These are phyloP conservation scores for Dicyrtoma fusca DNA, from an alignment of 2,888 invertebrate genomes.

Conservation along the genomic window DNA sequence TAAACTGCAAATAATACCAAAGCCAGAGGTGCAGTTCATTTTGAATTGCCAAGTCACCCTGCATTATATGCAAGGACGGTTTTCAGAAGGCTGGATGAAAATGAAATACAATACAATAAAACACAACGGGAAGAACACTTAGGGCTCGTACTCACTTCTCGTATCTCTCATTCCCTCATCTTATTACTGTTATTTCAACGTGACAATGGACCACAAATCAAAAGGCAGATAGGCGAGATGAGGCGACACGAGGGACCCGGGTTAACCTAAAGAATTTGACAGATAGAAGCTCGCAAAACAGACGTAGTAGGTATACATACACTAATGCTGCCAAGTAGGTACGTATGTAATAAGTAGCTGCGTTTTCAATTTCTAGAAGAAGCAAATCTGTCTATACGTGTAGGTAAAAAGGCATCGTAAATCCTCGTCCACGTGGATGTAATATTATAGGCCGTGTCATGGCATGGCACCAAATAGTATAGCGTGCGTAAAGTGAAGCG, in stretches of 20 bases:
- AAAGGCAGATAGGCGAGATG: neutral
- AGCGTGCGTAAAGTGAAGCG: no score
- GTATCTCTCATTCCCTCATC: conserved; percentile 4
- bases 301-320: neutral
- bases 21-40: no score
- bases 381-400: neutral
- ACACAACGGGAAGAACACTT: neutral
- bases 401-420: no score
- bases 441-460: no score
- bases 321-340: neutral
- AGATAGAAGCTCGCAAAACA: conserved; percentile 6
- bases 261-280: conserved; percentile 30
- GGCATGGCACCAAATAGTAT: no score
- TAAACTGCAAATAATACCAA: no score
- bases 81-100: neutral
- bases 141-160: neutral
- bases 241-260: conserved; percentile 16
- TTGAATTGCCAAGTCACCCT: no score
- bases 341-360: neutral
- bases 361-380: neutral
- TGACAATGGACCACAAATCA: conserved; percentile 31
- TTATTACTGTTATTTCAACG: conserved; percentile 19
- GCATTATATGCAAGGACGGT: neutral
- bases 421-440: no score
- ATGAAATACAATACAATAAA: no score